Evolutionary conservation across 92 coral and sea anemone genomes (phyloP).

Genomic region (Parazoanthus darwini): DNA sequence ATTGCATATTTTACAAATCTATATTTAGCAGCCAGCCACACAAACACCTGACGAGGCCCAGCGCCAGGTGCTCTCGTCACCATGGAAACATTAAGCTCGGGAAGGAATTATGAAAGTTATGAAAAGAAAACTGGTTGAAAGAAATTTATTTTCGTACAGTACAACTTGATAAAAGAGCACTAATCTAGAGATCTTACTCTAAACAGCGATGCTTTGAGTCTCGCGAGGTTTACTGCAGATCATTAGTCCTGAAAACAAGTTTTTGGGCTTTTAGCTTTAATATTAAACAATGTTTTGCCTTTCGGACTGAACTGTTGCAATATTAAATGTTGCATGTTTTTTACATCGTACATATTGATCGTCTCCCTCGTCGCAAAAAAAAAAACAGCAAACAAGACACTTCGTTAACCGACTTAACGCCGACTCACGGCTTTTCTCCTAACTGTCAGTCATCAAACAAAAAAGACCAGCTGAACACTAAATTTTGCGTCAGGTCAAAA

Average conservation of each 20-base stretch:
- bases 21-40: slow-evolving; percentile 39
- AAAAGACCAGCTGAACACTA: neutral
- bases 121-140: neutral
- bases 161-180: neutral
- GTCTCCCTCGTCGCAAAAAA: neutral
- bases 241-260: neutral
- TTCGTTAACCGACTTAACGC: neutral
- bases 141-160: neutral
- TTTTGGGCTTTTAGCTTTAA: too few species aligned
- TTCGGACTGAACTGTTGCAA: neutral
- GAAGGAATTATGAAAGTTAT: slow-evolving; percentile 14
- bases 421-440: neutral
- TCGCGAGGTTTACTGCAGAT: neutral
- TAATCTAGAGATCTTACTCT: too few species aligned
- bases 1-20: slow-evolving; percentile 25
- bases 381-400: neutral
- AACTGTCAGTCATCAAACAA: neutral
- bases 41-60: slow-evolving; percentile 40
- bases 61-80: slow-evolving; percentile 39
- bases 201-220: neutral
- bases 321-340: neutral
- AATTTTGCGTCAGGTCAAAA: neutral
- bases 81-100: slow-evolving; percentile 36
- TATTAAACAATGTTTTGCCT: neutral
- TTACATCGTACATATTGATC: neutral